Conservation (phyloP, 2,888 invertebrate genomes). For the Trissolcus brochymenae region DNA sequence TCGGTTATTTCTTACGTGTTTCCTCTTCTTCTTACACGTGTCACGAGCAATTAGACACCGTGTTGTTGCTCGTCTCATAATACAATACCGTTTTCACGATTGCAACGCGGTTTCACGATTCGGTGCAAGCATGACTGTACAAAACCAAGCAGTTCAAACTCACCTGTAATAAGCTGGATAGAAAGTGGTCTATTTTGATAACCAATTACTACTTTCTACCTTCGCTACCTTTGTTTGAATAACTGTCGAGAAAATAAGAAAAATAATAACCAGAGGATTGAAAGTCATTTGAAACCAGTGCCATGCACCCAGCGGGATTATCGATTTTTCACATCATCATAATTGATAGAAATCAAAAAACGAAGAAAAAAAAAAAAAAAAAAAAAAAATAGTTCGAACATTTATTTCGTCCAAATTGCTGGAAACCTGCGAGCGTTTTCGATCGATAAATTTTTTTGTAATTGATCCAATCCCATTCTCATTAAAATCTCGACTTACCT, state of each 20-base stretch:
- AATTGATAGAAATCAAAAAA: no score
- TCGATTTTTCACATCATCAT: no score
- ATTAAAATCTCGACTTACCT: constrained; percentile 65
- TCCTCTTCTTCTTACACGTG: constrained; percentile 21
- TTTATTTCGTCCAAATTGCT: no score
- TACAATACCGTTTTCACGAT: not conserved
- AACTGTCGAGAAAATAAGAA: not conserved
- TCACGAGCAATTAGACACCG: constrained; percentile 13
- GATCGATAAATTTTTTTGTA: not conserved
- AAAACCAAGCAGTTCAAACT: constrained; percentile 5
- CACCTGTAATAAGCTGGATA: not conserved
- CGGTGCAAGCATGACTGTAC: not conserved
- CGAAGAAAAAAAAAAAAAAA: no score
- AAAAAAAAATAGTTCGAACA: no score
- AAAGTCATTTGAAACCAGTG: no score
- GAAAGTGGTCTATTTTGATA: constrained; percentile 21
- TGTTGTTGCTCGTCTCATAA: constrained; percentile 19
- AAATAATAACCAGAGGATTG: not conserved
- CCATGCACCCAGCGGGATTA: no score
- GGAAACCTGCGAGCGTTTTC: no score
- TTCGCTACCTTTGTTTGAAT: constrained; percentile 2
- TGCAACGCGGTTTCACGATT: not conserved
- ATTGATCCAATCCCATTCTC: not conserved
- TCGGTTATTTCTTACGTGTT: not conserved
- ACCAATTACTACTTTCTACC: constrained; percentile 15